Conservation (phyloP, 2,888 invertebrate genomes). For the Phengaris alcon region DNA sequence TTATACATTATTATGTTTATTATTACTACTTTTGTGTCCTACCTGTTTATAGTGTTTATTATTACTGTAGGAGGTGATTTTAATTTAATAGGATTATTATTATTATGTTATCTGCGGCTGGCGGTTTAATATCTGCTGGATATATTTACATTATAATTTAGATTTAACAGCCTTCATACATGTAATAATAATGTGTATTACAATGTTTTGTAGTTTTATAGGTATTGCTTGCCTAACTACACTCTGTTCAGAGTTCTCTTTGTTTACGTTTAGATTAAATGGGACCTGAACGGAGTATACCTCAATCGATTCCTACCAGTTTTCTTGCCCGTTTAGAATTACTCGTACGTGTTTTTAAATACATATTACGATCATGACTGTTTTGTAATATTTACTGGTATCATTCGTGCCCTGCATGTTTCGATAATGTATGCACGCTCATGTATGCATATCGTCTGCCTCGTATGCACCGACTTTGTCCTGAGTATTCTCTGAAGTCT, state of each 20-base stretch:
- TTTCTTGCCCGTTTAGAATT: background rate
- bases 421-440: background rate
- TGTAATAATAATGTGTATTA: background rate
- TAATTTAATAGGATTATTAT: background rate
- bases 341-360: background rate
- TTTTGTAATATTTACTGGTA: no score
- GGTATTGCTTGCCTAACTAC: background rate
- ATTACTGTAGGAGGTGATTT: background rate
- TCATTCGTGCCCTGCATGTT: background rate
- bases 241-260: no score
- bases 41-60: background rate
- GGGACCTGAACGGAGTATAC: no score
- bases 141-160: background rate
- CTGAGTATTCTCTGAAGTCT: background rate
- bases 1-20: background rate
- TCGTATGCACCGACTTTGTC: background rate
- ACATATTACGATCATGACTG: no score
- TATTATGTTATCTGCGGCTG: conserved; percentile 6
- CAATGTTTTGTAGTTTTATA: background rate
- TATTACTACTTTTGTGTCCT: background rate
- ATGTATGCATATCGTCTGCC: background rate
- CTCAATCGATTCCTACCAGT: no score
- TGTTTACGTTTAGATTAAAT: no score
- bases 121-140: background rate
- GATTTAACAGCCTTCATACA: background rate